Evolutionary conservation across 2,113 vertebrate genomes (phyloP).

Genomic region (Elephantulus edwardii): DNA sequence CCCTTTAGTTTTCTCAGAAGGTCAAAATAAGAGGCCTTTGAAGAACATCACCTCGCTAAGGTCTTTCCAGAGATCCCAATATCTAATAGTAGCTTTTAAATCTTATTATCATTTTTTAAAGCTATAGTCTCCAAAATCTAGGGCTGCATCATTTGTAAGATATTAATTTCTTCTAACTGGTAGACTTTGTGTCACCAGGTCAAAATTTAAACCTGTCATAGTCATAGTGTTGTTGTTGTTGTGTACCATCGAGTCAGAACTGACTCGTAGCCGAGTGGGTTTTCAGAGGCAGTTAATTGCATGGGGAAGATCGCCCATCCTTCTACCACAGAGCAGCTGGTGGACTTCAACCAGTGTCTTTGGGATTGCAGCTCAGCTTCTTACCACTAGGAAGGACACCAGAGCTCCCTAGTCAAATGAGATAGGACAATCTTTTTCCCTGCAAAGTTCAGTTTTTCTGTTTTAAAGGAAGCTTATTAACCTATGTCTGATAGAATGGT

Average conservation of each 20-base stretch:
- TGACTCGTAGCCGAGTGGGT: too few relatives aligned
- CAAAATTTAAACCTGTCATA: neutral
- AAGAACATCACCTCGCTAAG: constrained; percentile 24
- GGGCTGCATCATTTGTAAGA: neutral
- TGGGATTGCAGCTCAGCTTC: too few relatives aligned
- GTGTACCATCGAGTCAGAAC: too few relatives aligned
- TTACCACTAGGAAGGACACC: too few relatives aligned
- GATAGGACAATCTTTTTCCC: neutral
- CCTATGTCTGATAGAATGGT: neutral
- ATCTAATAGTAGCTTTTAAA: neutral
- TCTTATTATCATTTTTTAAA: neutral
- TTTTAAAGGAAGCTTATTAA: neutral
- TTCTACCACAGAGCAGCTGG: too few relatives aligned
- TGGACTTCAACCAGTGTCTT: too few relatives aligned
- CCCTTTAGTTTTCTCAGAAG: constrained; percentile 65
- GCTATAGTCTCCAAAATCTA: neutral
- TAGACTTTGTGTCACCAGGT: neutral
- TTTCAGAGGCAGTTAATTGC: too few relatives aligned
- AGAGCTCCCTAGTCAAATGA: neutral
- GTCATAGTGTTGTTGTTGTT: too few relatives aligned
- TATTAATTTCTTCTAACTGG: neutral
- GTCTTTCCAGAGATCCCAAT: neutral
- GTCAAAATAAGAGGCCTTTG: constrained; percentile 58
- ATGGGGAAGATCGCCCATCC: too few relatives aligned
- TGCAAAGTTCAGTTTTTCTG: neutral